Evolutionary conservation across 2,888 invertebrate species (phyloP), one percentile per base, ranked within the genome.

Genomic region (Furcula furcula): DNA sequence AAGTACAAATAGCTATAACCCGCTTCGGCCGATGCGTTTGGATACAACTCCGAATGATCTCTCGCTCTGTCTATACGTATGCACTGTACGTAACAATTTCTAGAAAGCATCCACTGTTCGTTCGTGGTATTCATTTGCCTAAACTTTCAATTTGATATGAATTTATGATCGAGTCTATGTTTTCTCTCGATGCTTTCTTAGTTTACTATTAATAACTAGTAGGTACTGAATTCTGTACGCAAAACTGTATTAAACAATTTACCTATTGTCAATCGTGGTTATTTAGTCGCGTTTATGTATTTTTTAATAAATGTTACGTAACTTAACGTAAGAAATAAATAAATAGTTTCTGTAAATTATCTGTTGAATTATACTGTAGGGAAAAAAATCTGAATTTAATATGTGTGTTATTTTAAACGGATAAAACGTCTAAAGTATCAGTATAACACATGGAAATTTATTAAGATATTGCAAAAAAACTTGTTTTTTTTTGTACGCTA

Each of bases 131-230:
- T 74, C 72, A 78, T 81, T 81, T 82, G 73, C 71, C 76, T 79
- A 76, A 80, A 83, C 82, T 82, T 84, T 84, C 82, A 78, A 81
- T 75, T 78, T 77, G 75, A 72, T 80, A 78, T 73, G 72, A 78
- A 76, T 77, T 76, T 76, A 77, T 75, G 67, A 59, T 67, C 64
- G 62, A 48, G 35, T 36, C 33, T 36, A 48, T 53, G 64, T 74
- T 80, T 75, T 78, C 75, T 70, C 76, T 71, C 63, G 51, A 66
- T 51, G 43, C 50, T 46, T 51, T 55, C 50, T 39, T 46, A 31
- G 46, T 45, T 42, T 38, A 39, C 40, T 29, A 46, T 31, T 43
- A 43, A 35, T 10, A 33, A 33, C 4, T 7, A 2, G 1, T 12
- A 23, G 1, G 2, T 26, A 14, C 13, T 26, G 13, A 14, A 26